Conservation (phyloP, 2,113 vertebrate species). For the Pollimyrus isidori region DNA sequence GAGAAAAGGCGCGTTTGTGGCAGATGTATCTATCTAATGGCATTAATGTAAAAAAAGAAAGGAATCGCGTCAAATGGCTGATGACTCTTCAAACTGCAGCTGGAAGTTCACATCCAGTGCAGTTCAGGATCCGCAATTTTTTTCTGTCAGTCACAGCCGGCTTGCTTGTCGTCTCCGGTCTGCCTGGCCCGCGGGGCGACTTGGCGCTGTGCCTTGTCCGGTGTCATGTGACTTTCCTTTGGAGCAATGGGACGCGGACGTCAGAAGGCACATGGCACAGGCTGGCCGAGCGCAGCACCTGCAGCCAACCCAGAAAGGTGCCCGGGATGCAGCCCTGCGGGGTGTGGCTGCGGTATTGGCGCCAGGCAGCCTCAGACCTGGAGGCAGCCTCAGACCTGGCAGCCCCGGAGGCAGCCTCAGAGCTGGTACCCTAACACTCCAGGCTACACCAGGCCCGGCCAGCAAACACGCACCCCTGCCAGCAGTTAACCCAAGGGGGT, state of each 20-base stretch:
- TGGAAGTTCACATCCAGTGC: slow-evolving; percentile 1
- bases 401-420: background rate
- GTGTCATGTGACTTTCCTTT: background rate
- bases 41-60: background rate
- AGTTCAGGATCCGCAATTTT: background rate
- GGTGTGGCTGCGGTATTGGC: background rate
- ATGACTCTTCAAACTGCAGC: background rate
- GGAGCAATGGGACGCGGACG: background rate
- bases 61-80: background rate
- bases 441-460: background rate
- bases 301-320: background rate
- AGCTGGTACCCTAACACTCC: background rate
- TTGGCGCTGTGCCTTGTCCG: background rate
- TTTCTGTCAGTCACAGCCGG: background rate
- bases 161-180: background rate
- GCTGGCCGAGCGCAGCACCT: background rate
- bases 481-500: background rate
- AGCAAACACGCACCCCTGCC: background rate
- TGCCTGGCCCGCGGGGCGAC: background rate
- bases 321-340: background rate
- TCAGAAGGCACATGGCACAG: background rate
- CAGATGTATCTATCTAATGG: background rate
- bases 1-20: background rate
- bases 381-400: too few relatives aligned
- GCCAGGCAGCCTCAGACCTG: background rate